These are phyloP conservation scores for Danio albolineatus DNA, from an alignment of 2,797 vertebrate genomes.

Conservation along the genomic window DNA sequence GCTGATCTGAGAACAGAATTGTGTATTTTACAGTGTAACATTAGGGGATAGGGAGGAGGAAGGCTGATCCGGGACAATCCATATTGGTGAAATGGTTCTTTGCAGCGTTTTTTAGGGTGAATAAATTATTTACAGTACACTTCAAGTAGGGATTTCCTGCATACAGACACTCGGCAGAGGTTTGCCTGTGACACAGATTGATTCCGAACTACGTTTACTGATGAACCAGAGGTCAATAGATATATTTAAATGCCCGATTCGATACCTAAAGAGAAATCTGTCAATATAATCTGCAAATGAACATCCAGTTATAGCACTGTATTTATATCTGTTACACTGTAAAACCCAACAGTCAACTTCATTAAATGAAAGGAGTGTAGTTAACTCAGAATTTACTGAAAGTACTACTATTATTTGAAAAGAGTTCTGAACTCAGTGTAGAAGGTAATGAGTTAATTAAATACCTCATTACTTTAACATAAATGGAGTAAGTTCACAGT, in stretches of 20 bases:
- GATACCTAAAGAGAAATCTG: neutral
- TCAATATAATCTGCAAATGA: neutral
- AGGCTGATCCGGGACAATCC: neutral
- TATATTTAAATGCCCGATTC: neutral
- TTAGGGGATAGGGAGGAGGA: neutral
- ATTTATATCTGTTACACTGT: neutral
- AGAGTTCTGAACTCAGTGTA: too few species aligned
- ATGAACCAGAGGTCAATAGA: neutral
- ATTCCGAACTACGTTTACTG: neutral
- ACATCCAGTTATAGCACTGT: neutral
- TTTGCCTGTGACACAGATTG: neutral
- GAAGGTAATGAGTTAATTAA: too few species aligned
- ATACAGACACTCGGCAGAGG: neutral
- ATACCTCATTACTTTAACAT: too few species aligned
- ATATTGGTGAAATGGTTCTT: neutral
- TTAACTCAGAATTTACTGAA: too few species aligned
- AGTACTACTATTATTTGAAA: too few species aligned
- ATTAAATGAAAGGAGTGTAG: too few species aligned
- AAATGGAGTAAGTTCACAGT: too few species aligned
- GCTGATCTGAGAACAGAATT: constrained; percentile 17
- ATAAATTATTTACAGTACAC: neutral
- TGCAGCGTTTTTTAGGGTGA: neutral
- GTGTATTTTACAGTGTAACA: neutral
- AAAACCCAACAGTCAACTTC: too few species aligned
- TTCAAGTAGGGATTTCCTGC: neutral